phyloP scores from a whole-genome alignment of 2,888 invertebrate genomes.

The Ethmia dodecea region DNA sequence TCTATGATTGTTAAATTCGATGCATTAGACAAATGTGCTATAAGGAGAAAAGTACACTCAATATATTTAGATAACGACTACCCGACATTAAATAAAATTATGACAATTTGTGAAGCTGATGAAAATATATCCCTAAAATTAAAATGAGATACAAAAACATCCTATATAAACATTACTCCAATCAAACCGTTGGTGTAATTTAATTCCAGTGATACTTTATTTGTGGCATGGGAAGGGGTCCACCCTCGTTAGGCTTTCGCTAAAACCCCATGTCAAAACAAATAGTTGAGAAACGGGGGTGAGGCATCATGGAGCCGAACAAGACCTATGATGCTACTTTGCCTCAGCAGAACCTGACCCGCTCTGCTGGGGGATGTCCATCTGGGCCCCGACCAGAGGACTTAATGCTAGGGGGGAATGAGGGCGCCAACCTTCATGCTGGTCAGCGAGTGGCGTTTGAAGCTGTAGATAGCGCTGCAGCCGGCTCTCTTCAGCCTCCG shows the following conservation, averaged over 20 bases:
- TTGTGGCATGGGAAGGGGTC: constrained; percentile 14
- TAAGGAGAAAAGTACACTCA: too few species aligned
- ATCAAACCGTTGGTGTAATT: too few species aligned
- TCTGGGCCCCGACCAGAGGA: constrained; percentile 20
- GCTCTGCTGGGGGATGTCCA: constrained; percentile 18
- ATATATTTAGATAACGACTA: too few species aligned
- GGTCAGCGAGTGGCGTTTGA: constrained; percentile 16
- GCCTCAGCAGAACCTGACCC: constrained; percentile 18
- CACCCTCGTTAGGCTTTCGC: constrained; percentile 15
- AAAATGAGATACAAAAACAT: too few species aligned
- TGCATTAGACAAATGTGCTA: too few species aligned
- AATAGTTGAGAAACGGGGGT: constrained; percentile 11
- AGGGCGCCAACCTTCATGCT: constrained; percentile 22
- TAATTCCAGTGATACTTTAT: too few species aligned
- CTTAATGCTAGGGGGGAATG: constrained; percentile 17
- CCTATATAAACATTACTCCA: too few species aligned
- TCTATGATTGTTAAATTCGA: too few species aligned
- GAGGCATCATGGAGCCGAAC: constrained; percentile 2
- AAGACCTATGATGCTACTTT: constrained; percentile 13
- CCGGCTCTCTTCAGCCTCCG: not conserved
- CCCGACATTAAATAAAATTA: too few species aligned
- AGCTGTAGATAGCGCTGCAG: constrained; percentile 14
- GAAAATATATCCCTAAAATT: too few species aligned
- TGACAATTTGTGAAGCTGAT: too few species aligned
- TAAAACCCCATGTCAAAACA: constrained; percentile 13